Conservation (phyloP, 2,797 vertebrate species). For the Decapterus maruadsi region DNA sequence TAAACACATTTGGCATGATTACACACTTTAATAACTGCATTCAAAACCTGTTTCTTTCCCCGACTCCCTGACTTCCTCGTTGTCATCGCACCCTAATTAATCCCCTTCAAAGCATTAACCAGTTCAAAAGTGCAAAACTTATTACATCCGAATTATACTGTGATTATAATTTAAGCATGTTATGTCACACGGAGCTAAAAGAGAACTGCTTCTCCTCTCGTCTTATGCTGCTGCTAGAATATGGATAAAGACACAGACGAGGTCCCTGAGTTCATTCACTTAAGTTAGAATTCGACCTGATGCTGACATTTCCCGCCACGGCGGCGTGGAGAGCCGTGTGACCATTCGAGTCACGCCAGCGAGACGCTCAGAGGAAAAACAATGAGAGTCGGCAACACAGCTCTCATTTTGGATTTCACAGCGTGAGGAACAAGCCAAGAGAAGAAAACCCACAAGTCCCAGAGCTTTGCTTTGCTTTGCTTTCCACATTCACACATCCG, state of each 20-base stretch:
- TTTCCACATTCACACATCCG: slow-evolving; percentile 46
- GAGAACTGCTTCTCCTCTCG: neutral
- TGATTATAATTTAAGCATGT: slow-evolving; percentile 57
- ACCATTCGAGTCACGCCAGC: slow-evolving; percentile 47
- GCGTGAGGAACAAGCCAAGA: slow-evolving; percentile 28
- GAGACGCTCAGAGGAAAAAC: slow-evolving; percentile 40
- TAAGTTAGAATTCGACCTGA: slow-evolving; percentile 13
- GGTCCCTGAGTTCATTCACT: slow-evolving; percentile 34
- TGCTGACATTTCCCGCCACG: slow-evolving; percentile 15
- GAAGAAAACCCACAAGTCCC: slow-evolving; percentile 43
- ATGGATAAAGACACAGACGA: slow-evolving; percentile 2
- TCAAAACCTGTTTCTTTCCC: slow-evolving; percentile 11
- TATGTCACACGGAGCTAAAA: slow-evolving; percentile 53
- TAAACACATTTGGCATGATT: slow-evolving; percentile 14
- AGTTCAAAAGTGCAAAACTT: slow-evolving; percentile 36
- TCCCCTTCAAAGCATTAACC: slow-evolving; percentile 36
- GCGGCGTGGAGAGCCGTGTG: slow-evolving; percentile 18
- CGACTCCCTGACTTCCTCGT: neutral
- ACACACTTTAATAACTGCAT: neutral
- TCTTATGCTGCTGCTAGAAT: slow-evolving; percentile 7
- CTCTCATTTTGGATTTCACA: slow-evolving; percentile 48
- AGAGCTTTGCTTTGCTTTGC: slow-evolving; percentile 12
- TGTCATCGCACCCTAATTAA: slow-evolving; percentile 57
- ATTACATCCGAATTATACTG: slow-evolving; percentile 50
- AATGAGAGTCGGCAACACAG: slow-evolving; percentile 28